Percentiles rank a stretch among this genome's conserved stretches.
Conservation (phyloP, 2,113 vertebrate species). For the Thunnus maccoyii region DNA sequence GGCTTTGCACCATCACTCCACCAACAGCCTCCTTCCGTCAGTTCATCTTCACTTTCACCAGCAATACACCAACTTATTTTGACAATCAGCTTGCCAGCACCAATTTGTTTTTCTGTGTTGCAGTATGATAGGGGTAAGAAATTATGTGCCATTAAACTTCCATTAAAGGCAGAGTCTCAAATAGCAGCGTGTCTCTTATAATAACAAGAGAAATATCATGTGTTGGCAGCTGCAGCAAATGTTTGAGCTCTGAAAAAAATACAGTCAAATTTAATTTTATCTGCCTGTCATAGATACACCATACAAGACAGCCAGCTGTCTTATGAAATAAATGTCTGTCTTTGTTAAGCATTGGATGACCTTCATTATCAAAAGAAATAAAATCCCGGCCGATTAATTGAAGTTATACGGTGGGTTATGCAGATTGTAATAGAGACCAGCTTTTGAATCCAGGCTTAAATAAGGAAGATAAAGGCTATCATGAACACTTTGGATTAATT, state of each 20-base stretch:
- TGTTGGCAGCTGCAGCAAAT: slow-evolving; percentile 39
- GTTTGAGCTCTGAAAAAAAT: background rate
- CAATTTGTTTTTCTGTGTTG: slow-evolving; percentile 21
- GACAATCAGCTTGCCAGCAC: background rate
- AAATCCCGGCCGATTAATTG: slow-evolving; percentile 1
- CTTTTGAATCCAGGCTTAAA: slow-evolving; percentile 9
- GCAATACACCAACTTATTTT: background rate
- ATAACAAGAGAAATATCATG: slow-evolving; percentile 41
- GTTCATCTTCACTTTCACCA: slow-evolving; percentile 15
- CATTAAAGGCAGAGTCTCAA: slow-evolving; percentile 29
- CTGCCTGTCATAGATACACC: slow-evolving; percentile 26
- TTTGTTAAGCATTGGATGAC: slow-evolving; percentile 24
- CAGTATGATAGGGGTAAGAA: slow-evolving; percentile 15
- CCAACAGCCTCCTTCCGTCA: background rate
- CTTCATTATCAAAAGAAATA: slow-evolving; percentile 25
- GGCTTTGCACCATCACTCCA: background rate
- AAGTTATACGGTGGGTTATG: slow-evolving; percentile 23
- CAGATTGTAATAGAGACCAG: background rate
- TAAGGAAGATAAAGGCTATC: slow-evolving; percentile 2
- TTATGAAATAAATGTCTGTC: slow-evolving; percentile 8
- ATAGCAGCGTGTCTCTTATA: slow-evolving; percentile 20
- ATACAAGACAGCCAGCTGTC: slow-evolving; percentile 19
- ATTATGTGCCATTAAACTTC: slow-evolving; percentile 45
- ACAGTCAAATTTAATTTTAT: slow-evolving; percentile 32
- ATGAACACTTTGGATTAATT: slow-evolving; percentile 31